phyloP scores from a whole-genome alignment of 2,113 vertebrate species.

The Melanostigma gelatinosum region DNA sequence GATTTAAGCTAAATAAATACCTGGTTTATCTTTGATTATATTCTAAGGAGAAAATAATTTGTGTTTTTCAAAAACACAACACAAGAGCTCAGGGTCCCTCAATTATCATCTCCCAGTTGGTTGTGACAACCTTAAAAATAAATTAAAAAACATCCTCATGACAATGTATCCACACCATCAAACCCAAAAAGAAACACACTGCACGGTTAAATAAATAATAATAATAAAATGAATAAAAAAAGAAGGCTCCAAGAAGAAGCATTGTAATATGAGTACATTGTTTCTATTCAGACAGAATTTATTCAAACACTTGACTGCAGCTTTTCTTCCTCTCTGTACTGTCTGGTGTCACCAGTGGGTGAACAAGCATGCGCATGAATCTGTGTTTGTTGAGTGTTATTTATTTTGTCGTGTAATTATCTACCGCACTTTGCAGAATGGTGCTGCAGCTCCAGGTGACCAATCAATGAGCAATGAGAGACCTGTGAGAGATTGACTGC shows the following conservation, averaged over 20 bases:
- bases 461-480: constrained; percentile 77
- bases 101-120: constrained; percentile 43
- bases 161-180: constrained; percentile 8
- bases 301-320: constrained; percentile 47
- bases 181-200: constrained; percentile 11
- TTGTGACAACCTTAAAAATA: constrained; percentile 39
- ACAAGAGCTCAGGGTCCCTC: constrained; percentile 37
- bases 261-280: constrained; percentile 33
- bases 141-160: constrained; percentile 20
- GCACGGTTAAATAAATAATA: background rate
- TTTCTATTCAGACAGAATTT: constrained; percentile 38
- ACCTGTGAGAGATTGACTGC: constrained; percentile 68
- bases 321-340: constrained; percentile 17
- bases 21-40: constrained; percentile 63
- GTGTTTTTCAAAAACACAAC: constrained; percentile 48
- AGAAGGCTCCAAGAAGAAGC: constrained; percentile 29
- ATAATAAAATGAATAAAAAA: background rate
- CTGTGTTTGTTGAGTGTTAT: constrained; percentile 59
- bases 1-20: constrained; percentile 64
- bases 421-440: constrained; percentile 56
- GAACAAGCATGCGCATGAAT: constrained; percentile 56
- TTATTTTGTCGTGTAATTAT: constrained; percentile 67
- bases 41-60: constrained; percentile 69
- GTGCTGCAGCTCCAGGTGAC: constrained; percentile 66
- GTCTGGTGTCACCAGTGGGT: constrained; percentile 57